Base-by-base conservation (phyloP, 2,888 invertebrate genomes). In the Zhuqinia jingwanae region DNA sequence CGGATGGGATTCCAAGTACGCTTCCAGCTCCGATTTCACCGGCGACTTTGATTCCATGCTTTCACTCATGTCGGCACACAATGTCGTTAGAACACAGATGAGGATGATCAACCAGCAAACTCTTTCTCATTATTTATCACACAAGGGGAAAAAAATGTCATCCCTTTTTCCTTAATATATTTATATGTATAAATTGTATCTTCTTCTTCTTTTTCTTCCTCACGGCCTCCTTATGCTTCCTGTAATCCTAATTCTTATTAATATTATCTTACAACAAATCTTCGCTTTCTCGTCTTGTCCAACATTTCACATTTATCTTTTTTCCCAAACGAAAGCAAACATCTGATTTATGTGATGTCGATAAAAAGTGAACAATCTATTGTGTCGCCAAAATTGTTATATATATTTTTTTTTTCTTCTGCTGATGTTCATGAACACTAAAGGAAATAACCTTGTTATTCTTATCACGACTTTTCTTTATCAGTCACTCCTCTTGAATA, bases 1-100 rank as follows among this genome's bases (percentile, higher is more conserved):
- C 1, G 95, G 95, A 92, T 96, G 95, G 79, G 94, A 93, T 90
- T 95, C 95, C 88, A 95, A 85, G 70, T 91, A 91, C 50, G 86
- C 88, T 68, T 89, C 89, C 15, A 90, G 82, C 77, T 89, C 89
- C 17, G 78, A 83, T 25, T 79, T 81, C 58, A 90, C 60, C 58
- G 88, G 87, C n/a, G 84, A 60, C 56, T 58, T 79, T 22, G 85
- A 47, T 36, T 89, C 88, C 87, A 88, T 87, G 70, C 84, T 85
- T 58, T 86, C 80, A 47, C 73, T 79, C 75, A 79, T 56, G 60
- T 15, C 42, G 30, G 8, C 30, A 20, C 47, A 73, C 17, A 45
- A 17, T n/a, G 6, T 15, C 53, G 17, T 53, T 47, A 70, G 13
- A 22, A 70, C 70, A 25, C 1, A 70, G 70, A 70, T 70, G 25